A percentile compares a stretch with the other conserved stretches of the same genome.
phyloP scores from a whole-genome alignment of 2,888 invertebrate genomes.

The Carabus problematicus region DNA sequence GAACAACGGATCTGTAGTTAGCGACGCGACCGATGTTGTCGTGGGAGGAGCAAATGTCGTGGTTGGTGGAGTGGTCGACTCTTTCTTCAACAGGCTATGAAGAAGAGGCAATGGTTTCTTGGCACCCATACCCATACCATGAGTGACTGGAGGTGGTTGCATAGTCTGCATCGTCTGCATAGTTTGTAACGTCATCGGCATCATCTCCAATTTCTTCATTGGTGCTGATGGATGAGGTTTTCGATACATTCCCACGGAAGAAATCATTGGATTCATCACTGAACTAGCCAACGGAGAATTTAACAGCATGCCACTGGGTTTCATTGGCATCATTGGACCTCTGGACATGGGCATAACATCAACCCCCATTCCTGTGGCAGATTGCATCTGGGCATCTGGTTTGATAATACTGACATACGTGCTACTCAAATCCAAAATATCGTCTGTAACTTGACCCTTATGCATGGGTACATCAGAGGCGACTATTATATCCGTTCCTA shows the following conservation, averaged over 20 bases:
- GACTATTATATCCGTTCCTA: slow-evolving; percentile 38
- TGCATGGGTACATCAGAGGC: slow-evolving; percentile 49
- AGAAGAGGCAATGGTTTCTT: slow-evolving; percentile 42
- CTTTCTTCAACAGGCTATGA: slow-evolving; percentile 47
- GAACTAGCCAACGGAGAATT: slow-evolving; percentile 48
- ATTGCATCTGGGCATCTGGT: slow-evolving; percentile 58
- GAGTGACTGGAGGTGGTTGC: slow-evolving; percentile 64
- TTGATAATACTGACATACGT: slow-evolving; percentile 60
- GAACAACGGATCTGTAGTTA: slow-evolving; percentile 68
- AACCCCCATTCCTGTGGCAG: slow-evolving; percentile 50
- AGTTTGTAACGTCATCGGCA: slow-evolving; percentile 57
- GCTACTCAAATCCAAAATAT: slow-evolving; percentile 55
- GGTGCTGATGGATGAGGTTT: slow-evolving; percentile 37
- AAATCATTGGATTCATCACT: slow-evolving; percentile 41
- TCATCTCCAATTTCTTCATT: slow-evolving; percentile 43
- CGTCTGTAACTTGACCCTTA: slow-evolving; percentile 58
- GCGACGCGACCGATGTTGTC: slow-evolving; percentile 61
- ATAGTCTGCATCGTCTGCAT: slow-evolving; percentile 69
- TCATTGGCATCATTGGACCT: slow-evolving; percentile 26
- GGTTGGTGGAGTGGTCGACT: slow-evolving; percentile 44
- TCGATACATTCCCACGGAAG: slow-evolving; percentile 43
- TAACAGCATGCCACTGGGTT: slow-evolving; percentile 43
- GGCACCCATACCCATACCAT: slow-evolving; percentile 46
- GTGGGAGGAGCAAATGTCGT: slow-evolving; percentile 60
- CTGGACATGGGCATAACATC: slow-evolving; percentile 39